These are phyloP conservation scores for Heliconius eleuchia DNA, from an alignment of 1,140 invertebrate genomes.

Conservation along the genomic window DNA sequence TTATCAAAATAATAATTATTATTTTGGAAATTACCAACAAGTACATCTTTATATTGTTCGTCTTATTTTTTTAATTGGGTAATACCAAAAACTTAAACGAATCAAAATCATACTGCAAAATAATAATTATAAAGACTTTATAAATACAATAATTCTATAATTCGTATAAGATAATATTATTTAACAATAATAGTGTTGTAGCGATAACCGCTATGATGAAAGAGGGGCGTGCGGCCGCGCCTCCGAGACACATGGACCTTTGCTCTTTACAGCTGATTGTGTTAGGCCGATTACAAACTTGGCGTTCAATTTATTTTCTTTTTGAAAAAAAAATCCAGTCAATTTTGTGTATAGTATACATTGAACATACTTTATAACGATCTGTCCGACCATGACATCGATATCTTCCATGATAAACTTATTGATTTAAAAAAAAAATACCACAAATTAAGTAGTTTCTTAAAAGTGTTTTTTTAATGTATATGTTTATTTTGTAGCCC, in stretches of 20 bases:
- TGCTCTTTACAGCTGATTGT: slow-evolving; percentile 18
- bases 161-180: neutral
- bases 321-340: neutral
- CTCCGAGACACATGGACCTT: slow-evolving; percentile 41
- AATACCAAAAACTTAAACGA: neutral
- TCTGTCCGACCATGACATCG: too few species aligned
- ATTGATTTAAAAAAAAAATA: too few species aligned
- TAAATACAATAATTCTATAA: neutral
- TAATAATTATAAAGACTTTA: neutral
- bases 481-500: too few species aligned
- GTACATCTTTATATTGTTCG: neutral
- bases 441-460: too few species aligned
- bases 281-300: neutral
- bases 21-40: neutral
- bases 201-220: slow-evolving; percentile 41
- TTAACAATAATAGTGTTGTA: neutral
- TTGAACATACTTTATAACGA: too few species aligned
- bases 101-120: neutral
- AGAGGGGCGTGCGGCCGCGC: slow-evolving; percentile 55
- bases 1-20: neutral
- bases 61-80: neutral
- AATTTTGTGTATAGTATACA: too few species aligned
- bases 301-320: neutral
- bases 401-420: too few species aligned
- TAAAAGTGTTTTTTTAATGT: too few species aligned